phyloP scores from a whole-genome alignment of 2,888 invertebrate species.

The Xanthostigma xanthostigma region DNA sequence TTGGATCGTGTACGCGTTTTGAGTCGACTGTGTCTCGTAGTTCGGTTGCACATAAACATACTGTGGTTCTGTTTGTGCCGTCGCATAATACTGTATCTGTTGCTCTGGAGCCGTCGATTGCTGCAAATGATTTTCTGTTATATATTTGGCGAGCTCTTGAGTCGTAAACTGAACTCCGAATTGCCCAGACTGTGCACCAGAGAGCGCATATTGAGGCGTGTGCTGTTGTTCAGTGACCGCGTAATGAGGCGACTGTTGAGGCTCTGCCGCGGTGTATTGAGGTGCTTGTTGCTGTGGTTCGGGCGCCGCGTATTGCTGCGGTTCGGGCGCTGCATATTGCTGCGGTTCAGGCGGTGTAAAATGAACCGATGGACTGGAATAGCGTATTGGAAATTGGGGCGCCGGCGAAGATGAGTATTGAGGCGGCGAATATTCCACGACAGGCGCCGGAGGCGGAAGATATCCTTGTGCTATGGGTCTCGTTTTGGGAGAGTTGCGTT shows the following conservation, averaged over 20 bases:
- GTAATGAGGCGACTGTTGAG: constrained; percentile 4
- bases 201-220: no score
- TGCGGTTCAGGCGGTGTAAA: constrained; percentile 21
- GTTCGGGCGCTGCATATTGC: constrained; percentile 21
- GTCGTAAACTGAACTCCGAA: neutral
- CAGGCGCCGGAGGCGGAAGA: constrained; percentile 18
- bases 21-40: constrained; percentile 6
- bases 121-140: constrained; percentile 20
- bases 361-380: no score
- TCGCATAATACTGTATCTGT: constrained; percentile 22
- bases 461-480: constrained; percentile 16
- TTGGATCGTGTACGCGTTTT: neutral
- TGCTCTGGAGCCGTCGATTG: constrained; percentile 6
- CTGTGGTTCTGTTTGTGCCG: constrained; percentile 19
- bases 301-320: constrained; percentile 11
- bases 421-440: neutral
- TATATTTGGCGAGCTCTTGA: constrained; percentile 20
- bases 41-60: constrained; percentile 19
- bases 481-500: constrained; percentile 2
- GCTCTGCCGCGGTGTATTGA: constrained; percentile 17
- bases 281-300: constrained; percentile 16
- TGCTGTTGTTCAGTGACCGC: neutral
- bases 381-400: no score
- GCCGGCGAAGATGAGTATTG: neutral
- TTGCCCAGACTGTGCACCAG: no score